Percentiles rank a stretch among this genome's conserved stretches.
phyloP scores from a whole-genome alignment of 2,797 vertebrate species.

The Hippopotamyrus pictus region DNA sequence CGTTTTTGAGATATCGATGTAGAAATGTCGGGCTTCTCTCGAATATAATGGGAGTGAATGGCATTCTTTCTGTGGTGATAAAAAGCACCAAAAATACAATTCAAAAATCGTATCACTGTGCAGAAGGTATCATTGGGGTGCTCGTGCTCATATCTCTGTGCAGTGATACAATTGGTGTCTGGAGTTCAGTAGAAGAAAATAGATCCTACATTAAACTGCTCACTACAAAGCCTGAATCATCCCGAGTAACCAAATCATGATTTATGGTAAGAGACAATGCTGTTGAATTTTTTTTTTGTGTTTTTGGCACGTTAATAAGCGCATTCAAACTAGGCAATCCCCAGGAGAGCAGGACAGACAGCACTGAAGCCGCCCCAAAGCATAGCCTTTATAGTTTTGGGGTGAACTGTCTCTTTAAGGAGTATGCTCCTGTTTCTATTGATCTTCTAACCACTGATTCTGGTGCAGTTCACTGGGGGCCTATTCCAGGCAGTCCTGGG shows the following conservation, averaged over 20 bases:
- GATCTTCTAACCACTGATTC: background rate
- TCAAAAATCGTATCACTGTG: background rate
- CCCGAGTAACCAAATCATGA: background rate
- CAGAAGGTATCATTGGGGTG: background rate
- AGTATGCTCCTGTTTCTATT: background rate
- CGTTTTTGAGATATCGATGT: background rate
- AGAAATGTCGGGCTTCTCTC: background rate
- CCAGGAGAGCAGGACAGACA: background rate
- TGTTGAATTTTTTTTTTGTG: background rate
- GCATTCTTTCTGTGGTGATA: background rate
- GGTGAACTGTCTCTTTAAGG: background rate
- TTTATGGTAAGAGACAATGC: background rate
- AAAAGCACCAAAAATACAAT: background rate
- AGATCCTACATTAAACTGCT: background rate
- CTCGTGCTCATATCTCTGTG: background rate
- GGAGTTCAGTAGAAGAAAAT: background rate
- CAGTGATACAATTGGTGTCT: background rate
- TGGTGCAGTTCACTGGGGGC: background rate
- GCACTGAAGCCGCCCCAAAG: background rate
- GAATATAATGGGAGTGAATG: background rate
- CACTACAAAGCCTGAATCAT: background rate
- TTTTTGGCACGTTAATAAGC: background rate
- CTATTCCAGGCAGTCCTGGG: background rate
- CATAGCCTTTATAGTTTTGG: background rate
- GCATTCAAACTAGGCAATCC: background rate